phyloP scores from a whole-genome alignment of 2,888 invertebrate genomes.

The Yponomeuta plumbellus region DNA sequence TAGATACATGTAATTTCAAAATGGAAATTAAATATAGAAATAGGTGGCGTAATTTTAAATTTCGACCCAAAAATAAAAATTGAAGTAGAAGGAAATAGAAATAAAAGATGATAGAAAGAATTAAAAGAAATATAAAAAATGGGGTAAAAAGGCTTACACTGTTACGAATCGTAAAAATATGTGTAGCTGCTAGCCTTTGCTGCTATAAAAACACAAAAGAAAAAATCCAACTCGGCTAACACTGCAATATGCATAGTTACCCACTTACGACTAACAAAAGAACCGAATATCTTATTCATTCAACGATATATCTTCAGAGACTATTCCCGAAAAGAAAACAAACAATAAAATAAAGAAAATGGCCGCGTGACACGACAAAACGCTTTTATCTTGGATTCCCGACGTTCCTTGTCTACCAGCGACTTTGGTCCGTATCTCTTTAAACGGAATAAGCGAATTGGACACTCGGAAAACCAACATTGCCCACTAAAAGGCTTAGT shows the following conservation, averaged over 20 bases:
- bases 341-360: neutral
- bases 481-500: constrained; percentile 5
- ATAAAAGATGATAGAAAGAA: too few species aligned
- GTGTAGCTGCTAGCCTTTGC: too few species aligned
- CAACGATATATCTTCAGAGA: neutral
- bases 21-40: too few species aligned
- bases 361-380: neutral
- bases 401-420: neutral
- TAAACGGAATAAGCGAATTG: constrained; percentile 4
- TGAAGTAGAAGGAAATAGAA: too few species aligned
- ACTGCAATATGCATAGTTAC: neutral
- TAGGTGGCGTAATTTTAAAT: too few species aligned
- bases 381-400: neutral
- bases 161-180: too few species aligned
- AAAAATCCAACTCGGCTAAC: neutral
- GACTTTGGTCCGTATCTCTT: neutral
- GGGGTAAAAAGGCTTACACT: too few species aligned
- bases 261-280: too few species aligned
- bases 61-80: too few species aligned
- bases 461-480: constrained; percentile 7
- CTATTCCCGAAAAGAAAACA: neutral
- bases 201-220: too few species aligned
- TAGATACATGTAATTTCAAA: too few species aligned
- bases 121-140: too few species aligned
- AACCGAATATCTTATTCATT: neutral